Conservation (phyloP, 2,888 invertebrate species). For the Aethes cnicana region DNA sequence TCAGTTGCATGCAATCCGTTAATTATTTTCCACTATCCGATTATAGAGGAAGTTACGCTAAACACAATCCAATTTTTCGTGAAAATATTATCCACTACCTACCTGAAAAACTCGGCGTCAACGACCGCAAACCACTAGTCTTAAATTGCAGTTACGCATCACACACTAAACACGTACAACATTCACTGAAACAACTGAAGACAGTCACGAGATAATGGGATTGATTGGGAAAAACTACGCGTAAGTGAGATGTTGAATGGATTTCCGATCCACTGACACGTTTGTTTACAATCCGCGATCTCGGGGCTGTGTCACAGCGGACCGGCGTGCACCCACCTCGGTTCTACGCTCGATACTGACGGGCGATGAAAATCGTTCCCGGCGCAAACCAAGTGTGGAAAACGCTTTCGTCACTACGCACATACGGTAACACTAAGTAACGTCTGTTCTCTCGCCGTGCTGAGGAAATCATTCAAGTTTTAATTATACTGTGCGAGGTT, state of each 20-base stretch:
- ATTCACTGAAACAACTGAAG: slow-evolving; percentile 10
- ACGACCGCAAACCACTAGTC: slow-evolving; percentile 22
- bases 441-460: slow-evolving; percentile 18
- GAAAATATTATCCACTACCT: slow-evolving; percentile 1
- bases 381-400: slow-evolving; percentile 54
- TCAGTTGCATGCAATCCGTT: slow-evolving; percentile 12
- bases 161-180: slow-evolving; percentile 12
- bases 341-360: slow-evolving; percentile 47
- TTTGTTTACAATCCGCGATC: slow-evolving; percentile 60
- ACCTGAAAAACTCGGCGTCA: slow-evolving; percentile 28
- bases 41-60: slow-evolving; percentile 15
- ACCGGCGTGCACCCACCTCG: slow-evolving; percentile 43
- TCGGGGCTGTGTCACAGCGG: slow-evolving; percentile 32
- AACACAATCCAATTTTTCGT: slow-evolving; percentile 4
- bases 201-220: slow-evolving; percentile 8
- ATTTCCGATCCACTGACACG: slow-evolving; percentile 28
- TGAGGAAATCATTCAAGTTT: slow-evolving; percentile 28
- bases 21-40: slow-evolving; percentile 13
- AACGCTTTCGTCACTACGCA: slow-evolving; percentile 59
- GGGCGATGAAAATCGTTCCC: slow-evolving; percentile 56
- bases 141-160: slow-evolving; percentile 8
- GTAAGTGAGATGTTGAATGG: slow-evolving; percentile 2
- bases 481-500: slow-evolving; percentile 24
- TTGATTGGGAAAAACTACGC: neutral
- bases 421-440: slow-evolving; percentile 26